Percentiles rank a stretch among this genome's conserved stretches.
phyloP scores from a whole-genome alignment of 2,888 invertebrate genomes.

The Plemyria rubiginata region DNA sequence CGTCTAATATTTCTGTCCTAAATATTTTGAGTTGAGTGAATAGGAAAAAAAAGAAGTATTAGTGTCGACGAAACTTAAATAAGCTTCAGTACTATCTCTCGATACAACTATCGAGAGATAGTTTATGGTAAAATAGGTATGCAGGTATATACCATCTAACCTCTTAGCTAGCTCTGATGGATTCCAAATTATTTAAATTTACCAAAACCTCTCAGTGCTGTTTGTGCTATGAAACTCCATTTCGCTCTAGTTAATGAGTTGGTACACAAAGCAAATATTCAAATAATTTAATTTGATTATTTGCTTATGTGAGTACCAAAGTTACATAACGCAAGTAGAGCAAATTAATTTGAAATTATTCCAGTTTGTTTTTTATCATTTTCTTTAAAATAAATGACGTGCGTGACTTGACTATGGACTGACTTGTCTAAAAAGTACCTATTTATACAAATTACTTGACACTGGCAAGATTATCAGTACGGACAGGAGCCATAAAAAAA shows the following conservation, averaged over 20 bases:
- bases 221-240: conserved; percentile 12
- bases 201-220: neutral
- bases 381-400: too few relatives aligned
- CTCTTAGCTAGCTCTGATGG: conserved; percentile 1
- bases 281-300: conserved; percentile 8
- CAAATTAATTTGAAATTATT: conserved; percentile 3
- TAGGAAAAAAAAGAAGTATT: neutral
- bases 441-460: too few relatives aligned
- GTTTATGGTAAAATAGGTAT: too few relatives aligned
- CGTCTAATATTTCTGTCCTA: too few relatives aligned
- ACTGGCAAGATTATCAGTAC: too few relatives aligned
- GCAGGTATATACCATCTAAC: too few relatives aligned
- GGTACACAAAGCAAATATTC: neutral
- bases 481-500: too few relatives aligned
- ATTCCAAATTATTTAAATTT: conserved; percentile 22
- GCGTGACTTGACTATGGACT: too few relatives aligned
- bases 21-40: too few relatives aligned
- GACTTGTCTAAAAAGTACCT: too few relatives aligned
- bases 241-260: neutral
- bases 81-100: too few relatives aligned
- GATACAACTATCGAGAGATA: too few relatives aligned
- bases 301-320: neutral
- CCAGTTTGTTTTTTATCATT: conserved; percentile 6
- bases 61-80: neutral
- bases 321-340: conserved; percentile 3